Evolutionary conservation across 2,797 vertebrate genomes (phyloP).

Genomic region (Enteromius fasciolatus): DNA sequence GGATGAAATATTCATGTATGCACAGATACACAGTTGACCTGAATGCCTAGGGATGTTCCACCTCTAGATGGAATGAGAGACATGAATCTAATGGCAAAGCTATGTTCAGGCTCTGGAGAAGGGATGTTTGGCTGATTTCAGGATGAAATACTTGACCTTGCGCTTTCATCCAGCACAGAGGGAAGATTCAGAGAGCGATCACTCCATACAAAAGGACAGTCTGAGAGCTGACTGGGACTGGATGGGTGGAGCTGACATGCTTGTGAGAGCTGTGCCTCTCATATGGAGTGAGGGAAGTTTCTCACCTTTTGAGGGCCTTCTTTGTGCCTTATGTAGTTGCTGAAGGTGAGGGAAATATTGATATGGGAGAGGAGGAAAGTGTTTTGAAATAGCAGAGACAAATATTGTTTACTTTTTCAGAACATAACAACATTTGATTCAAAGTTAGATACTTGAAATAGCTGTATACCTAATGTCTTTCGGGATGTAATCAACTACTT

Average conservation of each 20-base stretch:
- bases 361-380: background rate
- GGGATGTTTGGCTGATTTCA: constrained; percentile 41
- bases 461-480: background rate
- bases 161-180: constrained; percentile 42
- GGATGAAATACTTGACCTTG: constrained; percentile 42
- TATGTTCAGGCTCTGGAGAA: constrained; percentile 33
- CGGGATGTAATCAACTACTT: background rate
- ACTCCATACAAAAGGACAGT: constrained; percentile 24
- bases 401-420: background rate
- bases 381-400: constrained; percentile 6
- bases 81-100: constrained; percentile 34
- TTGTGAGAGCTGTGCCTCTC: background rate
- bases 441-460: background rate
- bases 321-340: background rate
- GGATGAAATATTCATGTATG: constrained; percentile 28
- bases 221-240: constrained; percentile 8
- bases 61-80: constrained; percentile 20
- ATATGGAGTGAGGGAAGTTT: background rate
- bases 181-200: constrained; percentile 34
- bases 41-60: constrained; percentile 17
- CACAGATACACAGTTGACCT: constrained; percentile 15
- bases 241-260: background rate
- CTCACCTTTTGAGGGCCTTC: constrained; percentile 5
- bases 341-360: background rate
- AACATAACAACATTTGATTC: background rate